Conservation (phyloP, 2,113 vertebrate species). For the Coregonus clupeaformis region DNA sequence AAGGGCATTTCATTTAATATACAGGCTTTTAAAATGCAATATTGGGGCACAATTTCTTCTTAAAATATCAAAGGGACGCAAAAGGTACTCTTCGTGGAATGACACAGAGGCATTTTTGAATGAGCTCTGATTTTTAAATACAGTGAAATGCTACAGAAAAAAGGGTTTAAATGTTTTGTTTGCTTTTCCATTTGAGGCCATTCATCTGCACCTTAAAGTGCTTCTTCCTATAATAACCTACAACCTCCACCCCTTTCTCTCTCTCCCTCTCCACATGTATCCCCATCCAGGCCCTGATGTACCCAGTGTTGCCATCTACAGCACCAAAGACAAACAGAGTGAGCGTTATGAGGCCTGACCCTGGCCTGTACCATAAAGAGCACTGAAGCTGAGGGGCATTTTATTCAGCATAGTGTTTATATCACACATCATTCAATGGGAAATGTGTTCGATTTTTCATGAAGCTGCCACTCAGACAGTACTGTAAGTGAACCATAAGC, state of each 20-base stretch:
- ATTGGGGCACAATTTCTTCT: too few species aligned
- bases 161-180: constrained; percentile 21
- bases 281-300: constrained; percentile 82
- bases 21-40: too few species aligned
- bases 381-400: neutral
- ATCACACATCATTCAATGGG: neutral
- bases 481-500: neutral
- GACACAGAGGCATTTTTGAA: too few species aligned
- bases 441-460: neutral
- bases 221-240: neutral
- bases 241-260: neutral
- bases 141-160: neutral
- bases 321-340: constrained; percentile 80
- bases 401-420: constrained; percentile 1
- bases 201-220: neutral
- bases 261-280: too few species aligned
- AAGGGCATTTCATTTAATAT: too few species aligned
- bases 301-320: constrained; percentile 85
- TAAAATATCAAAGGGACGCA: too few species aligned
- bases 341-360: constrained; percentile 60
- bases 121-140: too few species aligned
- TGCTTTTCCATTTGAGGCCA: constrained; percentile 2
- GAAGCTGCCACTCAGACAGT: too few species aligned
- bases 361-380: neutral
- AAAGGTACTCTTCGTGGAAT: too few species aligned